A percentile compares a stretch with the other conserved stretches of the same genome.
Conservation (phyloP, 2,888 invertebrate species). For the Junonia oenone region DNA sequence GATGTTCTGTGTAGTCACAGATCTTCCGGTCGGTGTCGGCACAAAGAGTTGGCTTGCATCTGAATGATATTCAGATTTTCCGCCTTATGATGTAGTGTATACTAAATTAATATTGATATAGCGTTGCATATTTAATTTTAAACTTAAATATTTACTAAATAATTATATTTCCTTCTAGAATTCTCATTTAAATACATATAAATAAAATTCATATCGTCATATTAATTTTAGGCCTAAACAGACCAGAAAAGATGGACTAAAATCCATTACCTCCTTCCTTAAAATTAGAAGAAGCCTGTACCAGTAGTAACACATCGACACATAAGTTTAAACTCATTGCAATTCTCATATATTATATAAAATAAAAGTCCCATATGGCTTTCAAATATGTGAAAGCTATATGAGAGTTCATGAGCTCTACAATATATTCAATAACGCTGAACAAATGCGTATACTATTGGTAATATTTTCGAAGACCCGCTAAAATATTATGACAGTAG, state of each 20-base stretch:
- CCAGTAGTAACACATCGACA: too few species aligned
- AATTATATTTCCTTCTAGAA: too few species aligned
- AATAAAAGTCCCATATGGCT: background rate
- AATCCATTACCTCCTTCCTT: too few species aligned
- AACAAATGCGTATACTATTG: background rate
- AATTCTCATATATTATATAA: background rate
- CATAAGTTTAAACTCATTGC: too few species aligned
- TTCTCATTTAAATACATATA: too few species aligned
- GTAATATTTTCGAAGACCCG: background rate
- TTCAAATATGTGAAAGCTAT: background rate
- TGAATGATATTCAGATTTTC: background rate
- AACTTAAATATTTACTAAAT: too few species aligned
- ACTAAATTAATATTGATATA: background rate
- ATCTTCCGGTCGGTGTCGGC: background rate
- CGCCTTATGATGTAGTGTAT: background rate
- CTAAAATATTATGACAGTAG: constrained; percentile 2
- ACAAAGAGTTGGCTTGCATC: background rate
- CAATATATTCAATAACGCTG: background rate
- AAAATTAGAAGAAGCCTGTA: too few species aligned
- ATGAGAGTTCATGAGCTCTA: background rate
- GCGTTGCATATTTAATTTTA: background rate
- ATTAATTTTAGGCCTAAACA: too few species aligned
- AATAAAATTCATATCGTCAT: too few species aligned
- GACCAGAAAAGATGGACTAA: too few species aligned
- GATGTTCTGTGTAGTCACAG: background rate